Evolutionary conservation across 2,797 vertebrate species (phyloP), one percentile per base, ranked within the genome.

Genomic region (Gambusia yucatana): DNA sequence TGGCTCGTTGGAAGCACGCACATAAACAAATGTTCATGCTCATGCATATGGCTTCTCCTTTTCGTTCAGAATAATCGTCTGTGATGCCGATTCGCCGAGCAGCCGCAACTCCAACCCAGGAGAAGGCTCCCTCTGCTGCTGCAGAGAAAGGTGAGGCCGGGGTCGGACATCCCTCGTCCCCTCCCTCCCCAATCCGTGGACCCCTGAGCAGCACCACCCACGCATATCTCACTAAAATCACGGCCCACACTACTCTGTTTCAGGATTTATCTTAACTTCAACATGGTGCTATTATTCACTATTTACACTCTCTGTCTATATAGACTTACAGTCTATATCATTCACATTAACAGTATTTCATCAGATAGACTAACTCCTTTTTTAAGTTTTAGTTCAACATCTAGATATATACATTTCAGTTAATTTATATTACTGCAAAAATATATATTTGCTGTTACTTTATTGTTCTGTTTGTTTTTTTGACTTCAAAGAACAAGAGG

Each of bases 31-130:
- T n/a, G 22, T 43, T 6, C 10, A 44, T 3, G 10, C 0, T 22
- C 2, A n/a, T 43, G 70, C 71, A 7, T 4, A 25, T 47, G 11
- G 8, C 11, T 10, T 39, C 22, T 43, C 9, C 2, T 13, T 9
- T 57, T 0, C 63, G 43, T 73, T 47, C 50, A 94, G 92, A 85
- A 82, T 16, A 81, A 83, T 73, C 72, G 76, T 25, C 77, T 86
- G 91, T 94, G 67, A 99, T 99, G 98, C 98, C 98, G 0, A 99
- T 99, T 93, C 97, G 98, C 67, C 96, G 98, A 91, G 92, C 97
- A 28, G 95, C 98, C 88, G 97, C 96, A 50, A 94, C 96, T 76
- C 95, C 97, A 2, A 94, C 97, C 70, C 96, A 96, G 93, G 98
- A 98, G 94, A 97, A 97, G 73, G 80, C 82, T 57, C 93, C 97